These are phyloP conservation scores for Oreochromis mossambicus DNA, from an alignment of 2,797 vertebrate genomes.

Conservation along the genomic window DNA sequence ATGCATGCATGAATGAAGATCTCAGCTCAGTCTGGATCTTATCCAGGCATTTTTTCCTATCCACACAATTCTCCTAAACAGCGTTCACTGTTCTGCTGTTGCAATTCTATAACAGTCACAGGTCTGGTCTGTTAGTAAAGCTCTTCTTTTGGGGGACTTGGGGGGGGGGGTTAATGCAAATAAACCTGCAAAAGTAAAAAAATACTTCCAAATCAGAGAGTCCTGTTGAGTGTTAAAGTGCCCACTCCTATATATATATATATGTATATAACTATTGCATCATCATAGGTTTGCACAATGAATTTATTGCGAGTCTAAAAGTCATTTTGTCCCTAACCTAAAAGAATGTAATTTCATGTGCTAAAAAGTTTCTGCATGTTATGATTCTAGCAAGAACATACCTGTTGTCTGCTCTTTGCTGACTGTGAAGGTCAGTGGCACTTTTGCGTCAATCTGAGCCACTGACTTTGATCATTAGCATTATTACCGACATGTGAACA, in stretches of 20 bases:
- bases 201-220: not conserved
- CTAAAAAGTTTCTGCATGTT: accelerated
- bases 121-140: too few species aligned
- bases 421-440: not conserved
- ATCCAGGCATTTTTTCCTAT: too few species aligned
- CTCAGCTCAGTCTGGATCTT: too few species aligned
- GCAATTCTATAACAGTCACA: too few species aligned
- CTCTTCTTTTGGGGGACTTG: too few species aligned
- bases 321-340: not conserved
- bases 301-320: not conserved
- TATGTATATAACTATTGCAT: not conserved
- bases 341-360: accelerated
- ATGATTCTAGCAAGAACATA: not conserved
- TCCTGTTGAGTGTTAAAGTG: not conserved
- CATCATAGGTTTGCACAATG: not conserved
- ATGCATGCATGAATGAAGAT: too few species aligned
- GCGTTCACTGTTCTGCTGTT: too few species aligned
- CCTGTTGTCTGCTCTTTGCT: not conserved
- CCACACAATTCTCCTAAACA: too few species aligned
- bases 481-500: not conserved
- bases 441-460: not conserved
- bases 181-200: not conserved
- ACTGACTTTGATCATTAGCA: accelerated
- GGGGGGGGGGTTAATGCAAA: not conserved
- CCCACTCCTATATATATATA: not conserved